A percentile compares a stretch with the other conserved stretches of the same genome.
These are phyloP conservation scores for Isaurus tuberculatus DNA, from an alignment of 92 coral and sea anemone species.

Conservation along the genomic window DNA sequence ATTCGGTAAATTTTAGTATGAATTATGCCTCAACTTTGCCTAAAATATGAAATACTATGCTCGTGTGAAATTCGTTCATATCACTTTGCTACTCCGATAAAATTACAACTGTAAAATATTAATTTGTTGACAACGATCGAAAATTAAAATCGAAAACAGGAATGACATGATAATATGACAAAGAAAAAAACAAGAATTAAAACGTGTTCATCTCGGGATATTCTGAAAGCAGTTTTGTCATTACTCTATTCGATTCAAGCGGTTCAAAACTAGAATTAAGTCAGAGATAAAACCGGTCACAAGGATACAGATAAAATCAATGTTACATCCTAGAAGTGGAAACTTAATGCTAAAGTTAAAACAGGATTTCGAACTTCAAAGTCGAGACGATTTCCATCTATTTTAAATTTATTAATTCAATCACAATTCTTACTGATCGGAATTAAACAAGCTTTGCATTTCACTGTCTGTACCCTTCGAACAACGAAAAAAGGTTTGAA, in stretches of 20 bases:
- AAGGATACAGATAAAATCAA: constrained; percentile 8
- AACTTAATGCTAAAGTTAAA: background rate
- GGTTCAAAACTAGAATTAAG: background rate
- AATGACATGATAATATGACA: background rate
- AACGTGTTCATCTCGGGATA: background rate
- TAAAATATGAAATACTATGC: constrained; percentile 7
- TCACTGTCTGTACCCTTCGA: too few relatives aligned
- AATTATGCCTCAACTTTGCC: too few relatives aligned
- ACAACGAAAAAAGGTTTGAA: too few relatives aligned
- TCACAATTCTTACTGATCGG: background rate
- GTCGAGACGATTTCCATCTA: background rate
- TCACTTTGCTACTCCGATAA: background rate
- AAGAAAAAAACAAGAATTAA: background rate
- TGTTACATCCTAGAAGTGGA: background rate
- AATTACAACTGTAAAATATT: constrained; percentile 13
- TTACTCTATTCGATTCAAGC: background rate
- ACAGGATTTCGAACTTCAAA: background rate
- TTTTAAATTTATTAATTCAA: background rate
- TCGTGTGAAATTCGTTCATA: background rate
- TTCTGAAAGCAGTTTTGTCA: background rate
- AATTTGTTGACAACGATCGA: constrained; percentile 9
- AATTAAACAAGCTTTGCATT: too few relatives aligned
- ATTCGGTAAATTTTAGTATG: too few relatives aligned
- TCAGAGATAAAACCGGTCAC: background rate
- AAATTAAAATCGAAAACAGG: background rate